Evolutionary conservation across 2,113 vertebrate genomes (phyloP).

Genomic region (Athene noctua): DNA sequence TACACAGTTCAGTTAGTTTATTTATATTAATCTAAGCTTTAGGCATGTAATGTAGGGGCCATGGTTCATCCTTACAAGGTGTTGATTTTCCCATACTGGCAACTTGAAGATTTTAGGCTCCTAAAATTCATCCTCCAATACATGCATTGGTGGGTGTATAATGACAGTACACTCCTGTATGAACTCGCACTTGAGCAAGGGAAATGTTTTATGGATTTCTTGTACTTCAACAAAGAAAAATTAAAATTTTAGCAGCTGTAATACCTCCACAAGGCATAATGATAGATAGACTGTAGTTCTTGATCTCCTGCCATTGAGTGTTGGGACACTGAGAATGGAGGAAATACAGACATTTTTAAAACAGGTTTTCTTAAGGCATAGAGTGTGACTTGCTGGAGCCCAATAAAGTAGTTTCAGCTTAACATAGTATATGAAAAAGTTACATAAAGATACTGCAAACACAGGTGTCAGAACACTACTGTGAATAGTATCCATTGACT

Average conservation of each 20-base stretch:
- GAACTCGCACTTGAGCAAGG: neutral
- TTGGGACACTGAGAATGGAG: neutral
- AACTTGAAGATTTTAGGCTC: neutral
- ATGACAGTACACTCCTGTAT: neutral
- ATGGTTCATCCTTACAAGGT: neutral
- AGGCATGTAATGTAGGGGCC: neutral
- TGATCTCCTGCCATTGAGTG: neutral
- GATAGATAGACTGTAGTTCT: neutral
- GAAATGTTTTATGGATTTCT: neutral
- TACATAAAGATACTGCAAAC: neutral
- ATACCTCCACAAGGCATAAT: neutral
- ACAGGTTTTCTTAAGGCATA: neutral
- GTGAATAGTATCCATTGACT: neutral
- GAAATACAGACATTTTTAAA: neutral
- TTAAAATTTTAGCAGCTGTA: neutral
- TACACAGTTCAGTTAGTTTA: neutral
- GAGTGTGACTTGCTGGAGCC: neutral
- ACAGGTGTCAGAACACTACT: neutral
- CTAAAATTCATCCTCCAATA: neutral
- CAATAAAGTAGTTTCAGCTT: neutral
- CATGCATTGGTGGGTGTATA: fast-evolving
- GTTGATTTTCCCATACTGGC: neutral
- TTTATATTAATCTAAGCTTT: neutral
- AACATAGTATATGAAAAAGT: neutral
- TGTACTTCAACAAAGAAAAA: neutral